Base-by-base conservation (phyloP, 2,113 vertebrate genomes). In the Larimichthys polyactis region DNA sequence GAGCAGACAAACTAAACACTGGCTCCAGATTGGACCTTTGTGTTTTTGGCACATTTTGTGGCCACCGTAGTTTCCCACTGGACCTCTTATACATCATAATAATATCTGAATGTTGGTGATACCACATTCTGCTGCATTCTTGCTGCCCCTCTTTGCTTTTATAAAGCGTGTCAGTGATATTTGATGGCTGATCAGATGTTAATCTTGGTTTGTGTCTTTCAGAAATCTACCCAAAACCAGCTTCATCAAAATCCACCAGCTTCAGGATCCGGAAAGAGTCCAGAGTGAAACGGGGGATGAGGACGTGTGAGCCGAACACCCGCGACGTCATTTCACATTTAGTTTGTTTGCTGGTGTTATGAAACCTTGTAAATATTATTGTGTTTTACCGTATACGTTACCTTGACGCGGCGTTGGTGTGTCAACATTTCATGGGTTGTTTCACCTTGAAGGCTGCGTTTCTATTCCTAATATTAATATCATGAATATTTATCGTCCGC, bases 211-310 rank as follows among this genome's bases (percentile, higher is more conserved):
- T 32, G 14, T 63, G 55, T 62, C 16, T 76, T 77, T 32, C 78
- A 91, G 87, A 5, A 40, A 82, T 82, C 17, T 86, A 2, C 85
- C 81, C 8, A 86, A 75, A 78, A 70, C 60, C 19, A 67, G 55
- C 12, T 75, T 88, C 49, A 86, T 90, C 57, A 91, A 86, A 75
- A 82, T 89, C 63, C 87, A 88, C 79, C 85, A 82, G 12, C 14
- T 89, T 40, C 78, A 71, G 59, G 72, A 88, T 70, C 78, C 87
- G 4, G 81, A 89, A 17, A 54, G 79, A 60, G 54, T 76, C 4
- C 51, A 12, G 0, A 49, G 64, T 48, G 74, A 72, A n/a, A n/a
- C 49, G 0, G 16, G 12, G 24, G 76, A 81, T n/a, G 73, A 75
- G 49, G 65, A 77, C 5, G 24, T 48, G 20, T 75, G 36, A 77